Base-by-base conservation (phyloP, 2,888 invertebrate species). In the Galerucella calmariensis region DNA sequence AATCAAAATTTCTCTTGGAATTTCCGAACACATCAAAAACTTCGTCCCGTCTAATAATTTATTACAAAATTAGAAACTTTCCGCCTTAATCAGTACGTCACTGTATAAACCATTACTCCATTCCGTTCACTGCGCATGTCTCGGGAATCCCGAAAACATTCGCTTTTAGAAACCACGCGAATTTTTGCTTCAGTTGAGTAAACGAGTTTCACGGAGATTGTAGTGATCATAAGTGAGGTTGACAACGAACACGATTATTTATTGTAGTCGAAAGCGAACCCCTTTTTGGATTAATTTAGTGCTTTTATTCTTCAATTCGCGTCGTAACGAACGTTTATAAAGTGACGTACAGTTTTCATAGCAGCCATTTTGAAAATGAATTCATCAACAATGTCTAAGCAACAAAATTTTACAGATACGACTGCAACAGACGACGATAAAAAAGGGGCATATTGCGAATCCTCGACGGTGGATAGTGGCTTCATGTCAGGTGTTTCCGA, bases 391-490 rank as follows among this genome's bases (percentile, higher is more conserved):
- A 81, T 81, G 81, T 81, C 81, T 69, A 76, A 77, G 75, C 79
- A 77, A 77, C 70, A 72, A 53, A 77, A 76, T 80, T 81, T 83
- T 84, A 77, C 85, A 85, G 85, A 85, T 84, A 83, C 81, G 62
- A 76, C 80, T 72, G 81, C 79, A 67, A 82, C 83, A 78, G 69
- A 80, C 69, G 78, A 71, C 69, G 82, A 85, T 69, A 83, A 84
- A 75, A 81, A 77, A 74, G 82, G 79, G 35, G 73, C 80, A 56
- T 67, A 67, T 59, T 83, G 82, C 80, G 84, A 84, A 74, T 82
- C 82, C 61, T 82, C 81, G 69, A 82, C 75, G 72, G 77, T 77
- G 61, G 87, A 87, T 79, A 87, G 87, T 79, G 88, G 88, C 65
- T 87, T 87, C 76, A 80, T 86, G 71, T 75, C 79, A n/a, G 82